These are phyloP conservation scores for Poeciliopsis presidionis DNA, from an alignment of 2,797 vertebrate species.

Conservation along the genomic window DNA sequence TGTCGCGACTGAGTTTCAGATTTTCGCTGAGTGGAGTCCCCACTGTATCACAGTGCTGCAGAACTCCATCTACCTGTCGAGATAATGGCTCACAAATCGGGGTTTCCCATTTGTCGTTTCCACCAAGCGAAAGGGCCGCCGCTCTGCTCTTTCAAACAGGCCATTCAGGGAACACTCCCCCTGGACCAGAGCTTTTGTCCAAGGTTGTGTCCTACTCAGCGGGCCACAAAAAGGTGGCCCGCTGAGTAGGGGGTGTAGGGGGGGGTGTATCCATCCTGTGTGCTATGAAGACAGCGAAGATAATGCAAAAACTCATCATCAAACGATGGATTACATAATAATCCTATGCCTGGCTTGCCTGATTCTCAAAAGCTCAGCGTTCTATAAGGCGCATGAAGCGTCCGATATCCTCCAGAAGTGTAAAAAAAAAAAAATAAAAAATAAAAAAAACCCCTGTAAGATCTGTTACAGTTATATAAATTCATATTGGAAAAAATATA, in stretches of 20 bases:
- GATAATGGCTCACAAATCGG: constrained; percentile 50
- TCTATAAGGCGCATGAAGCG: constrained; percentile 19
- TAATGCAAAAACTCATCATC: constrained; percentile 41
- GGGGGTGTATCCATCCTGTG: too few species aligned
- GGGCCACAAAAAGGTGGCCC: too few species aligned
- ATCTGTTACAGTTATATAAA: not conserved
- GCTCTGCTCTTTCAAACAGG: constrained; percentile 72
- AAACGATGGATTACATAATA: constrained; percentile 43
- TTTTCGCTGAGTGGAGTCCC: not conserved
- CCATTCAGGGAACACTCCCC: constrained; percentile 66
- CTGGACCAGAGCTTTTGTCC: constrained; percentile 65
- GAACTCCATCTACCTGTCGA: constrained; percentile 34
- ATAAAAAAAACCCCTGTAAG: not conserved
- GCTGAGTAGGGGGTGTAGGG: too few species aligned
- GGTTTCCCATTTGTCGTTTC: constrained; percentile 46
- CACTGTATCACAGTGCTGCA: not conserved
- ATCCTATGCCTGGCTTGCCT: constrained; percentile 26
- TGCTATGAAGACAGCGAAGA: constrained; percentile 35
- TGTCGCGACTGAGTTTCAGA: not conserved
- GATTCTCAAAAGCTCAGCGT: constrained; percentile 27
- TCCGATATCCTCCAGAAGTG: not conserved
- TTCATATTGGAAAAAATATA: not conserved
- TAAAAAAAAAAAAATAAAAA: not conserved
- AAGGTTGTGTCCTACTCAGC: constrained; percentile 75
- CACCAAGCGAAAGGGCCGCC: constrained; percentile 53